Evolutionary conservation across 2,888 invertebrate species (phyloP), one percentile per base, ranked within the genome.

Genomic region (Neuroscelio doddi): DNA sequence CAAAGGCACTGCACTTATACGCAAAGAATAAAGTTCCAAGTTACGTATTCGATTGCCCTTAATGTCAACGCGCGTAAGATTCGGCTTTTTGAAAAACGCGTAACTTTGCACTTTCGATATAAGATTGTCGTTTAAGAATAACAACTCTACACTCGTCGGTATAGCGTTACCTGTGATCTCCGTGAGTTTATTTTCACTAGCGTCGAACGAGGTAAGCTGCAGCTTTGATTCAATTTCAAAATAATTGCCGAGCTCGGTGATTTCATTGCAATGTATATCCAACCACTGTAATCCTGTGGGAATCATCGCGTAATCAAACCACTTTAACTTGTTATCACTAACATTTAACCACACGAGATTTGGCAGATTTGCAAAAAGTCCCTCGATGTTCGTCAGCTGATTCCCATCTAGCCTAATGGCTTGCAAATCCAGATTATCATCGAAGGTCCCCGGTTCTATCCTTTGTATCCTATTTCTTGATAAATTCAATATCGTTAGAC

Each of bases 281-380:
- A 95, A 86, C 92, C 93, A 93, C 86, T 93, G 92, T 74, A 95
- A 87, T 80, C 92, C 91, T 71, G 92, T 92, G 64, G 94, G 94
- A 83, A 95, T 92, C 85, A 93, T 89, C 55, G 93, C 92, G 84
- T 94, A 94, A 86, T 94, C 93, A 84, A 95, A 93, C 89, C 90
- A 90, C 85, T 91, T 91, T 71, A 95, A 87, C 80, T 90, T 90
- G 86, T 95, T 95, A 85, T 93, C 93, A 77, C 93, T 94, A 80
- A 94, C 93, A 82, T 94, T 94, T 59, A 95, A 87, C 93, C 93
- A 93, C 69, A 93, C 91, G 71, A 94, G 88, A 85, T 91, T 92
- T 47, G 93, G 92, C 72, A 94, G 86, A 85, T 93, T 92, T 26
- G 91, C 90, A 82, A 94, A 94, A 71, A 94, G 88, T 63, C 91